Evolutionary conservation across 2,888 invertebrate genomes (phyloP).

Genomic region (Chrysodeixis includens): DNA sequence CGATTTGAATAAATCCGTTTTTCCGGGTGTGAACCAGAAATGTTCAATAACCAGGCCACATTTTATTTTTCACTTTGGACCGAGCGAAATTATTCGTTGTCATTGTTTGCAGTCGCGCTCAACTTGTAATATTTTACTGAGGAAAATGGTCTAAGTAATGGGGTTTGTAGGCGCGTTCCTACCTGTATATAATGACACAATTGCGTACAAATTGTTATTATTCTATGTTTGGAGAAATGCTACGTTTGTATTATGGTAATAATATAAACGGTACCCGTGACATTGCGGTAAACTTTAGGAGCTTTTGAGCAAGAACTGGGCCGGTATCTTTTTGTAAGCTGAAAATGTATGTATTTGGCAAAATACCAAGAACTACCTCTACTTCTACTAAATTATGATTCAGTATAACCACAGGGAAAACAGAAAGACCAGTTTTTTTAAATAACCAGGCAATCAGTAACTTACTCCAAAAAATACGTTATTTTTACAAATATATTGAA

Average conservation of each 20-base stretch:
- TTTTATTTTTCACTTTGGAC: conserved; percentile 17
- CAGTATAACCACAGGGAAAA: too few species aligned
- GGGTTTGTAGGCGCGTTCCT: conserved; percentile 26
- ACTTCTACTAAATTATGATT: too few species aligned
- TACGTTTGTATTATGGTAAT: conserved; percentile 16
- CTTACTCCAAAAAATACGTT: too few species aligned
- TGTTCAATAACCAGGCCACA: conserved; percentile 10
- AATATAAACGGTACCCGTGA: not conserved
- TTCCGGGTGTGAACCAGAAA: conserved; percentile 19
- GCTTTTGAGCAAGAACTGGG: conserved; percentile 1
- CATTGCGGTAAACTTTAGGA: conserved; percentile 2
- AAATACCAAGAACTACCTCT: not conserved
- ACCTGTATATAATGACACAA: conserved; percentile 39
- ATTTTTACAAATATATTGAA: too few species aligned
- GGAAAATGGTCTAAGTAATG: conserved; percentile 35
- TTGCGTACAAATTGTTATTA: conserved; percentile 38
- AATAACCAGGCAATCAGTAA: too few species aligned
- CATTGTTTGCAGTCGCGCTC: conserved; percentile 23
- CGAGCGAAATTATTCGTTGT: conserved; percentile 1
- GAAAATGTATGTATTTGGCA: not conserved
- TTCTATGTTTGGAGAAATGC: conserved; percentile 1
- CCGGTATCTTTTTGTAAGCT: not conserved
- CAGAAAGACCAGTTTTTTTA: too few species aligned
- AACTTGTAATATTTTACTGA: conserved; percentile 32
- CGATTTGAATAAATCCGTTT: conserved; percentile 24